Evolutionary conservation across 2,797 vertebrate species (phyloP).

Genomic region (Coilia nasus): DNA sequence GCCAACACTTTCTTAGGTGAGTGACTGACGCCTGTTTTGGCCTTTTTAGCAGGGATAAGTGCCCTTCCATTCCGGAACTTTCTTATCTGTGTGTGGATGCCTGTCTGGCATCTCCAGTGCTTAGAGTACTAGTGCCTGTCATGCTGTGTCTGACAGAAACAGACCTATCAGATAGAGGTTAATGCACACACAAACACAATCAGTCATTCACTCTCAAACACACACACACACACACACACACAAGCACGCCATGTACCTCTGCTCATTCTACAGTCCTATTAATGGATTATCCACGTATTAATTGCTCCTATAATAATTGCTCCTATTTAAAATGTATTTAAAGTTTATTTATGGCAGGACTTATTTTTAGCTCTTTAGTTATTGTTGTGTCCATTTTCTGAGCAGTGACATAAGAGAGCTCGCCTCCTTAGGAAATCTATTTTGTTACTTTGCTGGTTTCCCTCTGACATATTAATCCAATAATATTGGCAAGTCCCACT

Average conservation of each 20-base stretch:
- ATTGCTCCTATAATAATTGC: not conserved
- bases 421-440: no score
- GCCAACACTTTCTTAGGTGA: slow-evolving; percentile 90
- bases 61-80: not conserved
- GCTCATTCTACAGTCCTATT: no score
- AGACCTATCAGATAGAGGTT: not conserved
- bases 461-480: not conserved
- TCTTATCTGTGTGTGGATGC: slow-evolving; percentile 10
- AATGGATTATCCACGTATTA: not conserved
- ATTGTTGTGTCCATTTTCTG: not conserved
- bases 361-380: no score
- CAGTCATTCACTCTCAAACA: no score
- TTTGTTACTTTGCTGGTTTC: not conserved
- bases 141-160: not conserved
- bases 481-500: no score
- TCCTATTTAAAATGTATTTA: not conserved
- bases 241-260: not conserved
- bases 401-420: not conserved
- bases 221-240: not conserved
- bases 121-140: not conserved
- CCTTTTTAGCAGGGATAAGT: not conserved
- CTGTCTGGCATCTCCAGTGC: not conserved
- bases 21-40: slow-evolving; percentile 40
- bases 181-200: no score
- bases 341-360: no score